Base-by-base conservation (phyloP, 2,113 vertebrate species). In the Campylomormyrus numenius region DNA sequence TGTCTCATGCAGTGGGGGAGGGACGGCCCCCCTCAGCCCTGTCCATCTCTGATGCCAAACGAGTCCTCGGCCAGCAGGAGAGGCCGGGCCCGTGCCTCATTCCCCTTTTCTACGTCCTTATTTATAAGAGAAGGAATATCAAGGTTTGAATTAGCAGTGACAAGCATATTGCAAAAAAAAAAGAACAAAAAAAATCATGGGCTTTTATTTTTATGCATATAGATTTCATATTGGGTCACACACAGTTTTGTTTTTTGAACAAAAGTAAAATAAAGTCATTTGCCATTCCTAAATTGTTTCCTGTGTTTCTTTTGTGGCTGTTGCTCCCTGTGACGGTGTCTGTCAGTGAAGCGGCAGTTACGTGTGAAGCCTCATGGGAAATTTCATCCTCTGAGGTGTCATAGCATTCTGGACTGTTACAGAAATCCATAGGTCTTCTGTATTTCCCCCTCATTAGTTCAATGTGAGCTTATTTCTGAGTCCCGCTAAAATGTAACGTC, bases 81-180 rank as follows among this genome's bases (percentile, higher is more conserved):
- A 85, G 39, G 45, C 19, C 39, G 0, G 83, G 24, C 83, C 83
- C 83, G 42, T 48, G 42, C 83, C 83, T 48, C 83, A 45, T n/a
- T 48, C 83, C 83, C 83, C 83, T 85, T 94, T 94, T 95, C 93
- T 95, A 95, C 93, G 95, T 94, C 94, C 94, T 93, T 95, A 96
- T 96, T 96, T 96, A 96, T 96, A 96, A 95, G 95, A 90, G 94
- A 94, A 95, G 74, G 93, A 94, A 90, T 95, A 94, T 96, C 95
- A 94, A 92, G 95, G 95, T 94, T 95, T 94, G 93, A 95, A 95
- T 94, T 92, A 94, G 95, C 95, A 95, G 95, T 93, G 92, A 93
- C 93, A 93, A 91, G 49, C 66, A 48, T 90, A 85, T 85, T 85
- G 83, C 83, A 85, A 85, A 85, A n/a, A 48, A 58, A 62, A 70